Conservation (phyloP, 1,140 invertebrate genomes). For the Harlomillsia oculata region DNA sequence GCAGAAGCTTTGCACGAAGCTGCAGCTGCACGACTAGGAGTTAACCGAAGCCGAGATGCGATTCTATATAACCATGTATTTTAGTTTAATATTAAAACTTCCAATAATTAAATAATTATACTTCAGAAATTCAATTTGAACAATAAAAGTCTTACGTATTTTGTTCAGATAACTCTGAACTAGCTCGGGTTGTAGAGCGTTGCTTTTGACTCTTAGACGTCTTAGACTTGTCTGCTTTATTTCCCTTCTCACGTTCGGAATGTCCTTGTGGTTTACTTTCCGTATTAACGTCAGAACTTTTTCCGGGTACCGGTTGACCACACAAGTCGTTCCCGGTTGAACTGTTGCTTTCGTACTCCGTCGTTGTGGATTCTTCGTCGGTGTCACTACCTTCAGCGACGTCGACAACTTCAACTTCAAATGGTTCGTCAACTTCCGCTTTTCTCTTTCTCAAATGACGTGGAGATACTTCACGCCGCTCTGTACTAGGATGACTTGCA, state of each 20-base stretch:
- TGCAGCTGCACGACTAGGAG: conserved; percentile 31
- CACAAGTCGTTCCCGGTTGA: conserved; percentile 14
- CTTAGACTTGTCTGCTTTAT: too few relatives aligned
- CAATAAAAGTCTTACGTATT: not conserved
- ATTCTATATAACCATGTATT: conserved; percentile 11
- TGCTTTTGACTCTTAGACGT: too few relatives aligned
- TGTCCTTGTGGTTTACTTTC: too few relatives aligned
- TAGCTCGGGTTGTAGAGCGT: too few relatives aligned
- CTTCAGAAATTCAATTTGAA: not conserved
- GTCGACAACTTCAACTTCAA: not conserved
- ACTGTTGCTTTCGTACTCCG: conserved; percentile 24
- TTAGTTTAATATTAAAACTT: not conserved
- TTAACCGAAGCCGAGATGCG: conserved; percentile 26
- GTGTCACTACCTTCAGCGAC: conserved; percentile 11
- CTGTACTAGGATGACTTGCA: too few relatives aligned
- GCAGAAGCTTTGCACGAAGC: conserved; percentile 29
- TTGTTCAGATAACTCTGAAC: too few relatives aligned
- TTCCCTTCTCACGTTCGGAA: too few relatives aligned
- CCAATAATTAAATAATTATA: not conserved
- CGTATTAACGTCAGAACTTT: conserved; percentile 1
- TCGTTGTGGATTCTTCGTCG: conserved; percentile 27
- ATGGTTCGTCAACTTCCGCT: not conserved
- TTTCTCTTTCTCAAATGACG: conserved; percentile 20
- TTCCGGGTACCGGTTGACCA: conserved; percentile 8
- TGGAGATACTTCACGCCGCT: too few relatives aligned